These are phyloP conservation scores for Acrocephalus scirpaceus DNA, from an alignment of 2,797 vertebrate genomes.

Conservation along the genomic window DNA sequence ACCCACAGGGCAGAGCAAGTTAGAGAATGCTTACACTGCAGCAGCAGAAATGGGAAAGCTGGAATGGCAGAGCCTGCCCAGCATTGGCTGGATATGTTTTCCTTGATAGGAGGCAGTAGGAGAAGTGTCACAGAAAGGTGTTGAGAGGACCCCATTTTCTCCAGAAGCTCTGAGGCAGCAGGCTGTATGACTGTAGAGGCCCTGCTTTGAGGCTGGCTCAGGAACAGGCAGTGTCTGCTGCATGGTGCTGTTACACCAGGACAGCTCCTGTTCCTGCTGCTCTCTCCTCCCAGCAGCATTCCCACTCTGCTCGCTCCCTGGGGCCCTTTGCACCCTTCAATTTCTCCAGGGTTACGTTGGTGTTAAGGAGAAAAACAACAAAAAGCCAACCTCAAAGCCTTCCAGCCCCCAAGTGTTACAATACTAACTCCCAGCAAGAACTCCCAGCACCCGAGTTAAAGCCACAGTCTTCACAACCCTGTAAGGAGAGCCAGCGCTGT, in stretches of 20 bases:
- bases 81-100: fast-evolving
- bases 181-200: neutral
- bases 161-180: neutral
- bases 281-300: neutral
- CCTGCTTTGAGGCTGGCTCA: neutral
- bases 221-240: neutral
- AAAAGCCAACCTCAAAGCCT: neutral
- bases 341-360: neutral
- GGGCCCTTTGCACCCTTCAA: neutral
- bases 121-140: neutral
- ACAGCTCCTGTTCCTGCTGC: neutral
- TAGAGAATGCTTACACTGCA: neutral
- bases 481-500: neutral
- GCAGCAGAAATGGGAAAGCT: neutral
- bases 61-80: neutral
- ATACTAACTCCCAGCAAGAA: fast-evolving
- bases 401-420: neutral
- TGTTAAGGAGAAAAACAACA: neutral
- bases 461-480: neutral
- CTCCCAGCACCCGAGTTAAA: neutral
- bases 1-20: neutral
- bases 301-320: neutral
- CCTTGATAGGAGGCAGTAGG: neutral
- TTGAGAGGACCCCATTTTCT: neutral
- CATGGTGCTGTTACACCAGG: neutral